Base-by-base conservation (phyloP, 1,140 invertebrate genomes). In the Bombyx mandarina region DNA sequence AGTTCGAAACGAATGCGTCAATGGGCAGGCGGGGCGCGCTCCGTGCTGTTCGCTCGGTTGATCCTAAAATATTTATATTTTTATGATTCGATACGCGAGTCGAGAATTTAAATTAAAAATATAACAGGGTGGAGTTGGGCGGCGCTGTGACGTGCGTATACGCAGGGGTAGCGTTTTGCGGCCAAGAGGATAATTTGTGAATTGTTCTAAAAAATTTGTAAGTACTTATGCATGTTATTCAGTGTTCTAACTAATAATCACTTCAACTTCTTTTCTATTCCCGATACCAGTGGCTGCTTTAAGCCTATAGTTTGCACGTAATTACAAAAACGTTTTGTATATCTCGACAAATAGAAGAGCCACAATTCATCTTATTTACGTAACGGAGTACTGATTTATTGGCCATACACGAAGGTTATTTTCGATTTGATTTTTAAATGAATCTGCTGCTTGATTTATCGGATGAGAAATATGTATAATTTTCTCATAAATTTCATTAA, bases 1-100 rank as follows among this genome's bases (percentile, higher is more conserved):
- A 86, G 83, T 86, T 75, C 60, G 79, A 80, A 84, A 81, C 71
- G 83, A 75, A 82, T 85, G 80, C 83, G 83, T 86, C 83, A 86
- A 85, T 85, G 81, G 71, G 67, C 69, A 79, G 81, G 71, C 80
- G 79, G 66, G 63, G 61, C 63, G 58, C 43, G 73, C 72, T 73
- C 68, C 67, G 67, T 63, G 71, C 65, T 71, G 75, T 72, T 71
- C 79, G 76, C 69, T 75, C 80, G 75, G 68, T 79, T 71, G 67
- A 71, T 83, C 79, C 66, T 78, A 73, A 77, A 79, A 80, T 82
- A 86, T 84, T 78, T 80, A 84, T 84, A 82, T 86, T 83, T 83
- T 83, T 85, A 84, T 81, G 80, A 83, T 82, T 75, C 78, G 79
- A 79, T 77, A 69, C 75, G 69, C 59, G 76, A 63, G 67, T 71